phyloP scores from a whole-genome alignment of 2,888 invertebrate genomes.

The Macaria liturata region DNA sequence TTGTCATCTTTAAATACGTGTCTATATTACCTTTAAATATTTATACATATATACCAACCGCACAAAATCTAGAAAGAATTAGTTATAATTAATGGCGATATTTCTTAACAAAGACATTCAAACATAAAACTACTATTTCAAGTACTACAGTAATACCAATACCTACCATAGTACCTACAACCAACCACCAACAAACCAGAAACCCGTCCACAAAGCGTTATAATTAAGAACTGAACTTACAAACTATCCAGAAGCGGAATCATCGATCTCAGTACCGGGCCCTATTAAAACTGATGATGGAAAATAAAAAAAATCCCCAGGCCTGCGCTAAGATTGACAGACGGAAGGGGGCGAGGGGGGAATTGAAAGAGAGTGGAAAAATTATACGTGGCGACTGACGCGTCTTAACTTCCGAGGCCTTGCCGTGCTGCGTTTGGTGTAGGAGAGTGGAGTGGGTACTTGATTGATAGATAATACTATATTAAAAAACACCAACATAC shows the following conservation, averaged over 20 bases:
- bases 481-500: too few relatives aligned
- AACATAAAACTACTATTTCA: too few relatives aligned
- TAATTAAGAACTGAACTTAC: conserved; percentile 20
- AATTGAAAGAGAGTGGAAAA: conserved; percentile 80
- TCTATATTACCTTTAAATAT: too few relatives aligned
- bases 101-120: too few relatives aligned
- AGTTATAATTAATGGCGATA: too few relatives aligned
- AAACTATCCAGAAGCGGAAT: conserved; percentile 49
- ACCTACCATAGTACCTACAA: too few relatives aligned
- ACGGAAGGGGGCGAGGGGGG: conserved; percentile 68
- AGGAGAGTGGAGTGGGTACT: background rate
- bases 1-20: too few relatives aligned
- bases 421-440: conserved; percentile 52
- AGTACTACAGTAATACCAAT: too few relatives aligned
- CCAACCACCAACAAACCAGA: background rate
- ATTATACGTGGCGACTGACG: conserved; percentile 81
- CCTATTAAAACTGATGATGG: conserved; percentile 68
- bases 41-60: too few relatives aligned
- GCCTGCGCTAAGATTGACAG: conserved; percentile 80
- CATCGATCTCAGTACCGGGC: conserved; percentile 61
- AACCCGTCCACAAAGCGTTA: conserved; percentile 13
- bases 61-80: too few relatives aligned
- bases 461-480: background rate
- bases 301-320: conserved; percentile 66
- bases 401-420: conserved; percentile 79